Evolutionary conservation across 2,113 vertebrate genomes (phyloP).

Genomic region (Callopanchax toddi): DNA sequence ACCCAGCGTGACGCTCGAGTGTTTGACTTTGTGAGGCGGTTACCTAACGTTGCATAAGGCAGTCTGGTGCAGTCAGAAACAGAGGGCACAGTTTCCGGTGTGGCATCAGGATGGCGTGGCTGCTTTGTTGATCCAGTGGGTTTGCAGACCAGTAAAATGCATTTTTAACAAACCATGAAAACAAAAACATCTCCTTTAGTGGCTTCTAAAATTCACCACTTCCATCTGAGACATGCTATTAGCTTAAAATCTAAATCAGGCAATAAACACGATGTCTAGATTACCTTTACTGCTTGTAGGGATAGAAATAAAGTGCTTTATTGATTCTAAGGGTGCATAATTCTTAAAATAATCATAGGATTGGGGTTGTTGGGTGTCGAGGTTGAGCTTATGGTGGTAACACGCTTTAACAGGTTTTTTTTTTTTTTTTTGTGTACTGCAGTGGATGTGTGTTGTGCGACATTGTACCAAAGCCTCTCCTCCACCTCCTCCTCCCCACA

Average conservation of each 20-base stretch:
- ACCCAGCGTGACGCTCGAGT: constrained; percentile 7
- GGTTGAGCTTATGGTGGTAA: background rate
- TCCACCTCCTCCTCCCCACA: background rate
- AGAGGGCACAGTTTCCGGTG: background rate
- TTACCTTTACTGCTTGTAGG: no score
- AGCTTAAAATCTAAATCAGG: background rate
- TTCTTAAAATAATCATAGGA: no score
- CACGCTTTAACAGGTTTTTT: background rate
- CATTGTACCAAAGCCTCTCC: constrained; percentile 48
- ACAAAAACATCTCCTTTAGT: constrained; percentile 16
- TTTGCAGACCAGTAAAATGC: constrained; percentile 53
- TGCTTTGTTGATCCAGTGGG: background rate
- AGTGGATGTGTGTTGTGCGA: constrained; percentile 44
- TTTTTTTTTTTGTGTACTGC: constrained; percentile 21
- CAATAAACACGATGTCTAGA: background rate
- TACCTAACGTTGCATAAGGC: background rate
- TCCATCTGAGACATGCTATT: constrained; percentile 4
- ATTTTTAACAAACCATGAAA: constrained; percentile 16
- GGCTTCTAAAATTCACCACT: constrained; percentile 25
- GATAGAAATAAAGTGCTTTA: no score
- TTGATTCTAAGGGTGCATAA: no score
- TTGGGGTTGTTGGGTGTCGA: no score
- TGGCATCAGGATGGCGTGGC: no score
- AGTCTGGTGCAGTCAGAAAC: background rate
- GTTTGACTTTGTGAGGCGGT: constrained; percentile 6